Evolutionary conservation across 2,888 invertebrate genomes (phyloP), one percentile per base, ranked within the genome.

Genomic region (Cataglyphis rosenhaueri): DNA sequence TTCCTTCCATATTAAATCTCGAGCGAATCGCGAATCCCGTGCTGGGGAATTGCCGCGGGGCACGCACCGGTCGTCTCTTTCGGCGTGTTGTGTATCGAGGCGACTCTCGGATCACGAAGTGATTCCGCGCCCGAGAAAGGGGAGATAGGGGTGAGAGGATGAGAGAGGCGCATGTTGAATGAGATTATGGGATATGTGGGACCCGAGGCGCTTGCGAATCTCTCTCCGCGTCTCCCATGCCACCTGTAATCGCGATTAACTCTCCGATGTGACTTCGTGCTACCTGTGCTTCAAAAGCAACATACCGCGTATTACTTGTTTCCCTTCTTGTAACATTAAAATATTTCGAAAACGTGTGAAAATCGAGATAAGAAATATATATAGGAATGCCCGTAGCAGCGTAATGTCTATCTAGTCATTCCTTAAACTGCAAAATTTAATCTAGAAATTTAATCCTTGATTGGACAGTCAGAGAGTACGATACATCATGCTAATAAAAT

Each of bases 1-100:
- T 93, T 93, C 93, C 93, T 92, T 92, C 91, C 89, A 89, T 90
- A 91, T 92, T 91, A 92, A 92, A 91, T 92, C 92, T 86, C 87
- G 86, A 87, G 87, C 91, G 91, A 91, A 91, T 88, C 90, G 86
- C 90, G 87, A 87, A 87, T 92, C 90, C 25, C 25, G 82, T 88
- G 35, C 35, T 35, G 89, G 87, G 91, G 92, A 93, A 93, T 92
- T 92, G 92, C 93, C 88, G 86, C 81, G 82, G 86, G 91, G 89
- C 93, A 93, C 93, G 93, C 93, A 93, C 87, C 70, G 59, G 70
- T 71, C 70, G 70, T 70, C 78, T 70, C 57, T 35, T 74, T 68
- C 81, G 3, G 52, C 73, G 66, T 48, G 59, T 52, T 35, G 65
- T 66, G 38, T 73, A 41, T 81, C 64, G 59, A 65, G 57, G 57